phyloP scores from a whole-genome alignment of 2,797 vertebrate species.

The Dipus sagitta region DNA sequence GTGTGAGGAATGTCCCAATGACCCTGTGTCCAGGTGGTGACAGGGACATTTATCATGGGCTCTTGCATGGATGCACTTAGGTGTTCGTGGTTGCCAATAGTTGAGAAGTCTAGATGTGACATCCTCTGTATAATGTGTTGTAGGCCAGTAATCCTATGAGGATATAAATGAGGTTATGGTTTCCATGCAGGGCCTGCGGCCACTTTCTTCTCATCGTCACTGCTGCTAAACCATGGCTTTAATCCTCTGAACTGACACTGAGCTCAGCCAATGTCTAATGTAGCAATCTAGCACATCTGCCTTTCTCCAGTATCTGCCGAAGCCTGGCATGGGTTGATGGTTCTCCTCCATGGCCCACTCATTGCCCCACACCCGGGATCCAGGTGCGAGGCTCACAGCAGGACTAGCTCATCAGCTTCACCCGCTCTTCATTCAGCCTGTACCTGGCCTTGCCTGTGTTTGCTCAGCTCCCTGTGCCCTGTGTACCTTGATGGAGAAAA shows the following conservation, averaged over 20 bases:
- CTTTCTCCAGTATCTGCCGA: neutral
- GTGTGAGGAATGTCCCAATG: neutral
- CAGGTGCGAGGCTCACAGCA: neutral
- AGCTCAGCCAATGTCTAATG: neutral
- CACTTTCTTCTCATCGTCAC: neutral
- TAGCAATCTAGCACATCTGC: no score
- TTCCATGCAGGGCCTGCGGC: neutral
- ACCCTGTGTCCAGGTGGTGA: neutral
- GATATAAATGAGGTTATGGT: neutral
- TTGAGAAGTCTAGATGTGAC: neutral
- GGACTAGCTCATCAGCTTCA: neutral
- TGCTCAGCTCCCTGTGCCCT: neutral
- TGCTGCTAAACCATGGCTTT: neutral
- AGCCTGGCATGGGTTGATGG: neutral
- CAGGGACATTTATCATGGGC: neutral
- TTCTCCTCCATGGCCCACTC: fast-evolving
- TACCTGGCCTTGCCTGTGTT: neutral
- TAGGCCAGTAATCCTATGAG: neutral
- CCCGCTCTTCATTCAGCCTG: neutral
- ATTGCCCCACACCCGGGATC: neutral
- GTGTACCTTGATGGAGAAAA: neutral
- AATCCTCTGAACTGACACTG: neutral
- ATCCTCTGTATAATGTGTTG: neutral
- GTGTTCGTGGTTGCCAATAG: neutral
- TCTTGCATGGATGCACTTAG: neutral